A percentile compares a stretch with the other conserved stretches of the same genome.
These are phyloP conservation scores for Samia ricini DNA, from an alignment of 1,140 invertebrate genomes.

Conservation along the genomic window DNA sequence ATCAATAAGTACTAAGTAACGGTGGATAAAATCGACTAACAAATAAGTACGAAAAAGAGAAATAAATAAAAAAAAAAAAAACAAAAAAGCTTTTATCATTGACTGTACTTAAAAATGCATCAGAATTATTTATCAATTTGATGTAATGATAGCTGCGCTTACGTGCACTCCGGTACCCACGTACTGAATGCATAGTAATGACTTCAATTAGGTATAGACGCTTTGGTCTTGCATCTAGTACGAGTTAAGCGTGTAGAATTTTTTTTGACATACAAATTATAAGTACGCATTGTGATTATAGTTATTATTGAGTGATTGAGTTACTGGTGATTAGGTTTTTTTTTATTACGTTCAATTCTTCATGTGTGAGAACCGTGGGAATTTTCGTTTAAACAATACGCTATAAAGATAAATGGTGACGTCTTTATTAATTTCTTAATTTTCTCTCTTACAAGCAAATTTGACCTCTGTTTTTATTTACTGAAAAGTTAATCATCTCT, in stretches of 20 bases:
- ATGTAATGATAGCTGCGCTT: slow-evolving; percentile 23
- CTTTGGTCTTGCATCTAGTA: slow-evolving; percentile 1
- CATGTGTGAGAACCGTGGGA: neutral
- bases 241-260: neutral
- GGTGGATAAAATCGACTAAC: too few relatives aligned
- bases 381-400: neutral
- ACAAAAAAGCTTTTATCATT: neutral
- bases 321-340: slow-evolving; percentile 3
- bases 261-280: slow-evolving; percentile 9
- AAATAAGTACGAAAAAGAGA: neutral
- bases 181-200: slow-evolving; percentile 5
- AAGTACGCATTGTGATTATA: slow-evolving; percentile 1
- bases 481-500: too few relatives aligned
- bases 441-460: neutral
- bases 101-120: slow-evolving; percentile 21
- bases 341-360: neutral
- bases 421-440: neutral
- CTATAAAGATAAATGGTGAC: neutral
- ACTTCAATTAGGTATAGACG: slow-evolving; percentile 9
- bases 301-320: slow-evolving; percentile 8
- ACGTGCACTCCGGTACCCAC: slow-evolving; percentile 4
- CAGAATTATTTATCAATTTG: slow-evolving; percentile 43
- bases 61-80: neutral
- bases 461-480: too few relatives aligned
- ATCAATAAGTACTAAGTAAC: too few relatives aligned